Conservation (phyloP, 2,113 vertebrate species). For the Tyto alba region DNA sequence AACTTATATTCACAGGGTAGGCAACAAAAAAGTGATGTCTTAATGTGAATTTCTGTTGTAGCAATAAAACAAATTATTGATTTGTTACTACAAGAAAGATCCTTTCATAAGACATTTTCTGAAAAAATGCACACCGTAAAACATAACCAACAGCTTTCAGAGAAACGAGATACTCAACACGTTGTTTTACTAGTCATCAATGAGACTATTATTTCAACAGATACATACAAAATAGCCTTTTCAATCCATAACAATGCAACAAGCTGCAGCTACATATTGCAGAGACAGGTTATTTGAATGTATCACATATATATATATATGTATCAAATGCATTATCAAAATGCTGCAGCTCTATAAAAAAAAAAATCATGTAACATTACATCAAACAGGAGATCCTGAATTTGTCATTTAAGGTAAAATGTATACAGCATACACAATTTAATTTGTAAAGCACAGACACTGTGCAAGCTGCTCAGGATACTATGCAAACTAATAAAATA, state of each 20-base stretch:
- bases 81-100: background rate
- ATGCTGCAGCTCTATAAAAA: background rate
- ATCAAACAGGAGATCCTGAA: background rate
- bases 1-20: background rate
- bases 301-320: background rate
- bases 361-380: background rate
- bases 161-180: background rate
- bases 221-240: background rate
- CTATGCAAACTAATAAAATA: background rate
- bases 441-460: background rate
- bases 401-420: background rate
- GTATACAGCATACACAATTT: background rate
- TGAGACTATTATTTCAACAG: background rate
- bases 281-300: background rate
- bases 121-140: background rate
- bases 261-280: background rate
- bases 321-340: background rate
- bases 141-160: background rate
- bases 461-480: background rate
- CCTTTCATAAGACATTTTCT: background rate
- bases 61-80: background rate
- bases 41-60: background rate
- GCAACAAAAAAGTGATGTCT: background rate
- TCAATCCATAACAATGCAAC: background rate
- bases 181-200: background rate